These are phyloP conservation scores for Corydoras sp. DNA, from an alignment of 2,113 vertebrate genomes.

Conservation along the genomic window DNA sequence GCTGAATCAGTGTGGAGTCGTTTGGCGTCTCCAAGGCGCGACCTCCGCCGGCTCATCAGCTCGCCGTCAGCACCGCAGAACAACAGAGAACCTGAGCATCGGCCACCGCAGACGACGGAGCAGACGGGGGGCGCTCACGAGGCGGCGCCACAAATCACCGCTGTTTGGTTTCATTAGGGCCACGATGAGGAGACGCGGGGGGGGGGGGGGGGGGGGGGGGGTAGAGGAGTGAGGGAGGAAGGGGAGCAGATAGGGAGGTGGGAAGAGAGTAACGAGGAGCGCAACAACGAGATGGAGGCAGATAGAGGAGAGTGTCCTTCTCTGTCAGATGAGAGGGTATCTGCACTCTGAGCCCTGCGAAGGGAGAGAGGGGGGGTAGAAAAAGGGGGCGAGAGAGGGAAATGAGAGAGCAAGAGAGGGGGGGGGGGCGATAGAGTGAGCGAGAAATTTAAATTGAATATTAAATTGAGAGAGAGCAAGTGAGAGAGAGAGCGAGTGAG, in stretches of 20 bases:
- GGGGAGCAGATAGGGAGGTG: background rate
- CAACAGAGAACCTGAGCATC: constrained; percentile 23
- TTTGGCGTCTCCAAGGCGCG: background rate
- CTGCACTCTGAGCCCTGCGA: background rate
- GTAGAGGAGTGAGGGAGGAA: background rate
- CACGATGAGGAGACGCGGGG: background rate
- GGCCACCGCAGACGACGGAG: constrained; percentile 9
- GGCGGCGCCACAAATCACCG: constrained; percentile 14
- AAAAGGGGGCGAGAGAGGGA: too few species aligned
- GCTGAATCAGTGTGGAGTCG: constrained; percentile 21
- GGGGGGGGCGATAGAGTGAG: too few species aligned
- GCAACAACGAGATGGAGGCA: background rate
- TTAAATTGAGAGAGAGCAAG: too few species aligned
- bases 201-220: background rate
- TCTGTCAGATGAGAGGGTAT: constrained; percentile 18
- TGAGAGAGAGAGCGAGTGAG: too few species aligned
- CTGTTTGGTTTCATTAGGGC: constrained; percentile 12
- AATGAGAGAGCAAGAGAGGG: too few species aligned
- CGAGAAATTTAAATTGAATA: too few species aligned
- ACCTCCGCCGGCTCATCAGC: constrained; percentile 19
- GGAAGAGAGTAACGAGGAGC: background rate
- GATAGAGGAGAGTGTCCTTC: constrained; percentile 8
- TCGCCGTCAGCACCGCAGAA: constrained; percentile 3
- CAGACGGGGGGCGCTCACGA: background rate
- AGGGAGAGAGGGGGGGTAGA: too few species aligned